Evolutionary conservation across 2,797 vertebrate species (phyloP).

Genomic region (Chelmon rostratus): DNA sequence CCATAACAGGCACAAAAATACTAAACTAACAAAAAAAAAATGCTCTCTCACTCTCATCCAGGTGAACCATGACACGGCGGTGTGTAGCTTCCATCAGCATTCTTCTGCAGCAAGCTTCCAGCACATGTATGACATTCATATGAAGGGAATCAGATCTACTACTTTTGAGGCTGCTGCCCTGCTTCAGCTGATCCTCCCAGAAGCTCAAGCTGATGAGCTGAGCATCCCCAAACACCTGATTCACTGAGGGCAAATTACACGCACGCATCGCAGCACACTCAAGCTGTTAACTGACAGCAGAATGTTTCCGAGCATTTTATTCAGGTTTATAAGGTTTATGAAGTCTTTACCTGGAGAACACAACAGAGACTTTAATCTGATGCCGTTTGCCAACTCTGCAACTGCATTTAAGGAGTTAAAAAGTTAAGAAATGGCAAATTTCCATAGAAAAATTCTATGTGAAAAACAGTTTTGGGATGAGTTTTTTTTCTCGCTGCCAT

Average conservation of each 20-base stretch:
- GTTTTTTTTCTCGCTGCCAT: background rate
- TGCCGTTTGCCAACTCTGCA: background rate
- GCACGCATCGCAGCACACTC: background rate
- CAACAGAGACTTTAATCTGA: background rate
- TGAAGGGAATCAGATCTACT: background rate
- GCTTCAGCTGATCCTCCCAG: background rate
- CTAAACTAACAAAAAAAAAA: background rate
- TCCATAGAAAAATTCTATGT: background rate
- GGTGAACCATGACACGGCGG: conserved; percentile 15
- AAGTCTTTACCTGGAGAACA: background rate
- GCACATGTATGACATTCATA: background rate
- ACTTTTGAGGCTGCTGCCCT: background rate
- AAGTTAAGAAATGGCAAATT: background rate
- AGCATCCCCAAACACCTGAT: background rate
- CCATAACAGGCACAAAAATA: background rate
- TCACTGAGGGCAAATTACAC: background rate
- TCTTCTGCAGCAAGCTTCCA: background rate
- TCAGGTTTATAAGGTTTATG: background rate
- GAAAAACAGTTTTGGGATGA: background rate
- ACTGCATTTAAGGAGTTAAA: background rate
- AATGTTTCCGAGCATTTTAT: background rate
- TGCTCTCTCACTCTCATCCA: conserved; percentile 23
- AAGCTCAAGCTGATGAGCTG: conserved; percentile 14
- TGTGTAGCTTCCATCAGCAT: background rate
- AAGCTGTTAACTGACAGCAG: background rate